These are phyloP conservation scores for Standfussiana lucernea DNA, from an alignment of 2,888 invertebrate genomes.

Conservation along the genomic window DNA sequence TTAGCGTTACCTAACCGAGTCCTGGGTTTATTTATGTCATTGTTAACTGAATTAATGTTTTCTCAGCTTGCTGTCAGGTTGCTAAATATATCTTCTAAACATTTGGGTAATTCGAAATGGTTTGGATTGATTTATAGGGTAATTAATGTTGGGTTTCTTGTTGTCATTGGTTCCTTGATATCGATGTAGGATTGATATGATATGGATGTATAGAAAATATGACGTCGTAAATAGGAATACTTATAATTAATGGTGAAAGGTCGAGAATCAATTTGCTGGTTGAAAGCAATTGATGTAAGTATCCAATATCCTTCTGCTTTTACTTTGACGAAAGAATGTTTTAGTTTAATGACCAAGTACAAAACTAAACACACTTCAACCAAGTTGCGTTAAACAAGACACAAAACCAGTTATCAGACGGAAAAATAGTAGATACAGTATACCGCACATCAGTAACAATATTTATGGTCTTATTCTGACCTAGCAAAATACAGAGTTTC, in stretches of 20 bases:
- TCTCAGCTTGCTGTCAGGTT: slow-evolving; percentile 56
- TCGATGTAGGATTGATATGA: neutral
- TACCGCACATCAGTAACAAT: neutral
- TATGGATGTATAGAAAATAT: neutral
- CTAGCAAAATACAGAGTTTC: neutral
- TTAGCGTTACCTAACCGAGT: slow-evolving; percentile 62
- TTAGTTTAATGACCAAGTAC: neutral
- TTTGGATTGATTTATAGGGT: slow-evolving; percentile 53
- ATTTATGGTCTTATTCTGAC: neutral
- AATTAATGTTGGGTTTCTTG: slow-evolving; percentile 38
- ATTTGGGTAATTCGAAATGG: slow-evolving; percentile 55
- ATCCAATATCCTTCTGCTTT: neutral
- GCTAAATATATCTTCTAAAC: slow-evolving; percentile 57
- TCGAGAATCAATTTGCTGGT: neutral
- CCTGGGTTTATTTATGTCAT: slow-evolving; percentile 66
- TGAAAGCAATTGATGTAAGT: neutral
- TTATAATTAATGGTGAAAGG: neutral
- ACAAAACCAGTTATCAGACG: neutral
- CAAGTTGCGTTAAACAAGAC: neutral
- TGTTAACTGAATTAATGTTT: slow-evolving; percentile 70
- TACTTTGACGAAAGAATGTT: neutral
- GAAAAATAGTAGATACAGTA: neutral
- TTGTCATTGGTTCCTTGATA: slow-evolving; percentile 30
- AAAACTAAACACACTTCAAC: neutral
- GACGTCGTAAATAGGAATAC: no score